Percentiles rank a stretch among this genome's conserved stretches.
Evolutionary conservation across 2,797 vertebrate species (phyloP).

Genomic region (Petrocephalus schoutedeni): DNA sequence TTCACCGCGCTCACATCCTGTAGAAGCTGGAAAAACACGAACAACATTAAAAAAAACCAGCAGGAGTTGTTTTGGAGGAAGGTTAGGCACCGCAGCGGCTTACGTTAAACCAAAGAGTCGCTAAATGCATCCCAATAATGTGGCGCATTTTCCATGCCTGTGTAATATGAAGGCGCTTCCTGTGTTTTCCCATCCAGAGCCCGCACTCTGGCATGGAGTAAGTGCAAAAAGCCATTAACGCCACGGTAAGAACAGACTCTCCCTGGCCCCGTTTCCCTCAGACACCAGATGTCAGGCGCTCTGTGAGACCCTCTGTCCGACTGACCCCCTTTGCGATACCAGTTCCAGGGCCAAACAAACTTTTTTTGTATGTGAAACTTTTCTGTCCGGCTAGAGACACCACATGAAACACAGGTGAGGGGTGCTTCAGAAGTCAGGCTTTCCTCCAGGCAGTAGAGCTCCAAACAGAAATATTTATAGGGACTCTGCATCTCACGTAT

Average conservation of each 20-base stretch:
- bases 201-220: not conserved
- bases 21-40: not conserved
- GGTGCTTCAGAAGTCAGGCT: not conserved
- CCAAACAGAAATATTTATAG: constrained; percentile 1
- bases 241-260: constrained; percentile 5
- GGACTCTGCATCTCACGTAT: not conserved
- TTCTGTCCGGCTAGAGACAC: not conserved
- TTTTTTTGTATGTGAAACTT: not conserved
- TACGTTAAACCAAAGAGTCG: not conserved
- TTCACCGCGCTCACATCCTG: not conserved
- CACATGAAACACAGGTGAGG: not conserved
- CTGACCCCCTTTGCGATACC: not conserved
- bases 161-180: not conserved
- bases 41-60: not conserved
- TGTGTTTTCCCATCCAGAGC: not conserved
- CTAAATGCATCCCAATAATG: not conserved
- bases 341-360: not conserved
- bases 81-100: not conserved
- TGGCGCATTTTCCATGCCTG: not conserved
- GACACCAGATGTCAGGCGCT: not conserved
- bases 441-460: not conserved
- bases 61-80: no score
- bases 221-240: constrained; percentile 11
- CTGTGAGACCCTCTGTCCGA: not conserved
- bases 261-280: not conserved